These are phyloP conservation scores for Amphibalanus amphitrite DNA, from an alignment of 1,140 invertebrate genomes.

Conservation along the genomic window DNA sequence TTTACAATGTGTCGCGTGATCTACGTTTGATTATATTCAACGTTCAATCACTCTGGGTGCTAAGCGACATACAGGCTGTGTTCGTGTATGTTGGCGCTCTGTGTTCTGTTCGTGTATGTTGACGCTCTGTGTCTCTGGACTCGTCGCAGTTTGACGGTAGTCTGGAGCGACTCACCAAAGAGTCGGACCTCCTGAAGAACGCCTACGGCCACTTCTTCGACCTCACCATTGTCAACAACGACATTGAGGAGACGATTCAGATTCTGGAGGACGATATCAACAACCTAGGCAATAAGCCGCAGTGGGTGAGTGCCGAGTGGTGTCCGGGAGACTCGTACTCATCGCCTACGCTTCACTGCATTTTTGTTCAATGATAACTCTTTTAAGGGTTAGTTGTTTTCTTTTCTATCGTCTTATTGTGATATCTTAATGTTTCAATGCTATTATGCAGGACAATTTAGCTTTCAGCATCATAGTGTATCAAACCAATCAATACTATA, in stretches of 20 bases:
- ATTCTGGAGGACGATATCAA: conserved; percentile 79
- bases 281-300: conserved; percentile 68
- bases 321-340: too few relatives aligned
- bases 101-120: conserved; percentile 6
- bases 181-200: conserved; percentile 85
- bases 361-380: too few relatives aligned
- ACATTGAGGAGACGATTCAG: conserved; percentile 94
- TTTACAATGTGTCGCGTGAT: neutral
- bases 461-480: too few relatives aligned
- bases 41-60: too few relatives aligned
- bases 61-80: too few relatives aligned
- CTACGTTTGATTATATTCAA: too few relatives aligned
- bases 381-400: too few relatives aligned
- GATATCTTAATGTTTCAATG: too few relatives aligned
- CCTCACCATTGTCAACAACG: conserved; percentile 94
- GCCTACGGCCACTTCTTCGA: conserved; percentile 98
- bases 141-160: conserved; percentile 95
- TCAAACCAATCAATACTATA: too few relatives aligned
- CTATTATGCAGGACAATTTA: too few relatives aligned
- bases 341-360: too few relatives aligned
- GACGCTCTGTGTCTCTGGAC: neutral
- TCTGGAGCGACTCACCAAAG: conserved; percentile 80
- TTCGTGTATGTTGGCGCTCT: neutral
- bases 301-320: conserved; percentile 67
- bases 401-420: too few relatives aligned